Evolutionary conservation across 2,113 vertebrate genomes (phyloP), one percentile per base, ranked within the genome.

Genomic region (Cebidichthys violaceus): DNA sequence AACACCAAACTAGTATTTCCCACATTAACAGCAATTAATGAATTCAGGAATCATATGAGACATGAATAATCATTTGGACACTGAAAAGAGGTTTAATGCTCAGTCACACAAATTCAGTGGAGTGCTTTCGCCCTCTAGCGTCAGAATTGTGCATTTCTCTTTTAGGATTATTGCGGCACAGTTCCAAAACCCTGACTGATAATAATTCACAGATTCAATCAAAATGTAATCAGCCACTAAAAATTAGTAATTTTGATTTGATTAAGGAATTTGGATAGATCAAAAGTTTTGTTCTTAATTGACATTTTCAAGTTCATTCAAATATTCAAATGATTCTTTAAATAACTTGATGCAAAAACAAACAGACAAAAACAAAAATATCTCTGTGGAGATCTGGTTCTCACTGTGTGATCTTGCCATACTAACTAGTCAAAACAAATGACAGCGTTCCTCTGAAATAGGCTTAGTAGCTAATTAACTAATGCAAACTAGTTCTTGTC

Each of bases 91-190:
- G 8, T 47, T 61, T 8, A 20, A 15, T 9, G 8, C 9, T 43
- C n/a, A 52, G 59, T 54, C 3, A 6, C 18, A 78, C 0, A 9
- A 18, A 14, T 35, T 80, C 2, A 67, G 39, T 84, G 75, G 85
- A 75, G 78, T 59, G 71, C 24, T 79, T 24, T n/a, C 74, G 86
- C 89, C 88, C 86, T 87, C 92, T 93, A 87, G 89, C 83, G 93
- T 50, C 71, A 60, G 20, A 65, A 15, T 27, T 50, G n/a, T 54
- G 15, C 1, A 57, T 14, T 57, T 59, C 2, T 24, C 9, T 13
- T 14, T 62, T 9, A 20, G 22, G 4, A 22, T 0, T 22, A 22
- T 18, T 67, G 37, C 43, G 54, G 65, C 17, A 39, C 1, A 33
- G 1, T 41, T 71, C 52, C 31, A 9, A 27, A 69, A 17, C 6